Percentiles rank a stretch among this genome's conserved stretches.
These are phyloP conservation scores for Drosophila hydei DNA, from an alignment of 1,140 invertebrate species.

Conservation along the genomic window DNA sequence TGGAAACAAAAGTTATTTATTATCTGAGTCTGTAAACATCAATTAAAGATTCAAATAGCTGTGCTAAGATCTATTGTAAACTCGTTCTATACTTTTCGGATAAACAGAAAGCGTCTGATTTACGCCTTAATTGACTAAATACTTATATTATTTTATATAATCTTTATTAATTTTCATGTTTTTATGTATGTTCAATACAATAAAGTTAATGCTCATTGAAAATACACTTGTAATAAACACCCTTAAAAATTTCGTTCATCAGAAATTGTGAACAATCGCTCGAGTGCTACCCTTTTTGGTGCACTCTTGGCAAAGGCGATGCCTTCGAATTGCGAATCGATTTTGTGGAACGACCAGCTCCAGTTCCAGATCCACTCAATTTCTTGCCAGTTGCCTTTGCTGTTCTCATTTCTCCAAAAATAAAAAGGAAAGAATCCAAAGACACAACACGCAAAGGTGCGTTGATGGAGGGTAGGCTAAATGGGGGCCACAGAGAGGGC, in stretches of 20 bases:
- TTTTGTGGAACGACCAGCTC: conserved; percentile 26
- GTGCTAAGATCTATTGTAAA: neutral
- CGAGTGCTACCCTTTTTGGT: neutral
- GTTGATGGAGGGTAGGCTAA: neutral
- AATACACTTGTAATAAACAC: neutral
- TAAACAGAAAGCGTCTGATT: no score
- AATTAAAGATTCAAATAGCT: no score
- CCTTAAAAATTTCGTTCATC: neutral
- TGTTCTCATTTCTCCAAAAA: conserved; percentile 13
- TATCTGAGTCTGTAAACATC: no score
- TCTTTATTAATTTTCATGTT: no score
- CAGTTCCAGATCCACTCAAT: conserved; percentile 15
- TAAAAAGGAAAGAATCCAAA: conserved; percentile 22
- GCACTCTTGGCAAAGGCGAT: conserved; percentile 41
- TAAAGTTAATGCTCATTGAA: neutral
- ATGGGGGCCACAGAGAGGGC: neutral
- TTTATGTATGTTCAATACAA: no score
- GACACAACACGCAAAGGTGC: conserved; percentile 50
- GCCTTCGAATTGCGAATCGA: conserved; percentile 65
- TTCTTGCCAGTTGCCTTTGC: conserved; percentile 12
- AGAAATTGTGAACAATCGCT: neutral
- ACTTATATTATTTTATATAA: no score
- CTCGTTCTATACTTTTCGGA: no score
- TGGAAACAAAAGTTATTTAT: no score
- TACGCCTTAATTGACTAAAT: no score